Percentiles rank a stretch among this genome's conserved stretches.
These are phyloP conservation scores for Candoia aspera DNA, from an alignment of 2,113 vertebrate species.

Conservation along the genomic window DNA sequence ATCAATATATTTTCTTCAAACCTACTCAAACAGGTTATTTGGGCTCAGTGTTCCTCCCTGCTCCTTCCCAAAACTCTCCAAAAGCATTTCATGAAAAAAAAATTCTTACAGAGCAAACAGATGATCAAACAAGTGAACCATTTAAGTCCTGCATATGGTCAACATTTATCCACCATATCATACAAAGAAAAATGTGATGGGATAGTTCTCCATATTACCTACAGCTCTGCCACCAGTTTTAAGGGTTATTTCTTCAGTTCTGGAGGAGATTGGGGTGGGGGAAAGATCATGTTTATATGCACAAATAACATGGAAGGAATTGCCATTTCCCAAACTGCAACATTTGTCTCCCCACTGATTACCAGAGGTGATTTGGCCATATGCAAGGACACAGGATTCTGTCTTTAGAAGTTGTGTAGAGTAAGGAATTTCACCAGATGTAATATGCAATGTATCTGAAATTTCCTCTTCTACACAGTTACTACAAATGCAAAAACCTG, in stretches of 20 bases:
- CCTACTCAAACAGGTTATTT: neutral
- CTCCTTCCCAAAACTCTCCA: too few species aligned
- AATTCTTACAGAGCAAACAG: neutral
- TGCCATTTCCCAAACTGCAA: too few species aligned
- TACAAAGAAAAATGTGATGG: neutral
- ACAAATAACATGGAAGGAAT: neutral
- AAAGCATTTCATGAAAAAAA: neutral
- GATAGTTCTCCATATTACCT: neutral
- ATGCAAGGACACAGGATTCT: too few species aligned
- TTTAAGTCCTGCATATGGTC: neutral
- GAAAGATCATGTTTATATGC: neutral
- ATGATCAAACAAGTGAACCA: neutral
- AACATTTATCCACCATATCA: neutral
- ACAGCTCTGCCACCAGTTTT: neutral
- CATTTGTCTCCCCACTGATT: too few species aligned
- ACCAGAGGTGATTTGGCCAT: too few species aligned
- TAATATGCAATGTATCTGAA: too few species aligned
- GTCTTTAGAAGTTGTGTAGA: too few species aligned
- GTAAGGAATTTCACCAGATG: too few species aligned
- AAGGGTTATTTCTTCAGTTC: neutral
- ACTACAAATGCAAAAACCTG: too few species aligned
- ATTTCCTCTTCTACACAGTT: too few species aligned
- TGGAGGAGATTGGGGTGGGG: neutral
- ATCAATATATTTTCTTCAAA: neutral
- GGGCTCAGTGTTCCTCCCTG: too few species aligned